phyloP scores from a whole-genome alignment of 2,888 invertebrate species.

The Acanthococcus lagerstroemiae region DNA sequence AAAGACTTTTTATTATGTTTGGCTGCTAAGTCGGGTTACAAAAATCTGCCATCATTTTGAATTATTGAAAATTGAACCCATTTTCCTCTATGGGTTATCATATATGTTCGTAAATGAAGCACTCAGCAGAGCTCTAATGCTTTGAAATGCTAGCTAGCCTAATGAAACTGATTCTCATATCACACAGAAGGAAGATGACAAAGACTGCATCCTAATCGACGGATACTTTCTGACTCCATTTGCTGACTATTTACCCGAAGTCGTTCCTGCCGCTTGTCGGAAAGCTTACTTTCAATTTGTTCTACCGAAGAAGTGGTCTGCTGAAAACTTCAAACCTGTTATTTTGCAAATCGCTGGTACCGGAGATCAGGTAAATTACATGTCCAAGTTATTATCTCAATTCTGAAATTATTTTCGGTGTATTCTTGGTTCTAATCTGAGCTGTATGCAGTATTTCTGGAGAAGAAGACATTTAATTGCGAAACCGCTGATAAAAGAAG shows the following conservation, averaged over 20 bases:
- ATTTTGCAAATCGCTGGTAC: slow-evolving; percentile 95
- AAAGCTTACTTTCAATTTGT: slow-evolving; percentile 76
- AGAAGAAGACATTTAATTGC: slow-evolving; percentile 80
- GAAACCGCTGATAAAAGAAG: slow-evolving; percentile 77
- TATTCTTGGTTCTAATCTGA: no score
- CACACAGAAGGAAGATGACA: slow-evolving; percentile 57
- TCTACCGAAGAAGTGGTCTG: slow-evolving; percentile 68
- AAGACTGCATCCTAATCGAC: slow-evolving; percentile 66
- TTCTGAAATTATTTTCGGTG: not conserved
- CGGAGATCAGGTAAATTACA: slow-evolving; percentile 80
- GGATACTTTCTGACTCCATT: slow-evolving; percentile 83
- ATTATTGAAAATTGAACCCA: no score
- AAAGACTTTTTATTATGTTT: no score
- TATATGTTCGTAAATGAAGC: no score
- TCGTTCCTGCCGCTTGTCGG: slow-evolving; percentile 73
- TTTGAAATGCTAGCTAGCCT: no score
- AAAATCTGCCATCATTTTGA: no score
- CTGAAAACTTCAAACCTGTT: slow-evolving; percentile 60
- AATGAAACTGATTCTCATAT: not conserved
- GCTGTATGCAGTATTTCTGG: slow-evolving; percentile 87
- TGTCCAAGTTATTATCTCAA: not conserved
- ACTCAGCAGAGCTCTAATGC: not conserved
- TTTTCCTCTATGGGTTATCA: no score
- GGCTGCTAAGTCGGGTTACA: no score
- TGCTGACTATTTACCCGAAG: slow-evolving; percentile 67